Evolutionary conservation across 2,888 invertebrate genomes (phyloP).

Genomic region (Cerastis leucographa): DNA sequence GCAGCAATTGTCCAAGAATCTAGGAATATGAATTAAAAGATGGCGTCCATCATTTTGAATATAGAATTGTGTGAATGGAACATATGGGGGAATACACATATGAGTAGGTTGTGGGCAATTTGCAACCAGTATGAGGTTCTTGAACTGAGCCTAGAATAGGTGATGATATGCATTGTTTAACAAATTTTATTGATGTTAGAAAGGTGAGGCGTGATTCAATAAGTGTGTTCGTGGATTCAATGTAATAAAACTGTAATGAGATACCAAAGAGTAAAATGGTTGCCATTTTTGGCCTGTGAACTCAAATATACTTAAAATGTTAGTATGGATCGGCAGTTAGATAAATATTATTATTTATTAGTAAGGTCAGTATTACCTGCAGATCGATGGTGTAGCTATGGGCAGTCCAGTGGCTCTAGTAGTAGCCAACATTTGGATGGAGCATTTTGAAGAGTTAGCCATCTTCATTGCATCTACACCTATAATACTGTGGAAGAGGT

Average conservation of each 20-base stretch:
- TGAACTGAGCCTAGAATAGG: slow-evolving; percentile 38
- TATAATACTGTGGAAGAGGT: too few relatives aligned
- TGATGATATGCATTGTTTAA: slow-evolving; percentile 20
- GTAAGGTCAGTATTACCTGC: too few relatives aligned
- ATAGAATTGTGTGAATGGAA: slow-evolving; percentile 56
- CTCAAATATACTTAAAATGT: too few relatives aligned
- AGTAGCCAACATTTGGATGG: too few relatives aligned
- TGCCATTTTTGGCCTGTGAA: too few relatives aligned
- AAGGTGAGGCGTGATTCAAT: neutral
- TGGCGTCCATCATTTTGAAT: slow-evolving; percentile 48
- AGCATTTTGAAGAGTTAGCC: too few relatives aligned
- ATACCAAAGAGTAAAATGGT: neutral
- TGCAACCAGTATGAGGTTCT: slow-evolving; percentile 36
- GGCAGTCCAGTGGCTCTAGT: too few relatives aligned
- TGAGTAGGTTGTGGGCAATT: slow-evolving; percentile 39
- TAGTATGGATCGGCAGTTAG: too few relatives aligned
- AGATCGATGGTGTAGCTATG: too few relatives aligned
- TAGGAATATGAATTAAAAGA: slow-evolving; percentile 50
- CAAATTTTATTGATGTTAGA: slow-evolving; percentile 20
- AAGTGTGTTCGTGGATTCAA: neutral
- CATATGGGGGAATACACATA: slow-evolving; percentile 43
- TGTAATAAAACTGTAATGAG: neutral
- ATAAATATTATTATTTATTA: too few relatives aligned
- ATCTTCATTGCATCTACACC: too few relatives aligned
- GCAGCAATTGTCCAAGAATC: slow-evolving; percentile 42